Percentiles rank a stretch among this genome's conserved stretches.
Evolutionary conservation across 2,888 invertebrate species (phyloP).

Genomic region (Leptothorax acervorum): DNA sequence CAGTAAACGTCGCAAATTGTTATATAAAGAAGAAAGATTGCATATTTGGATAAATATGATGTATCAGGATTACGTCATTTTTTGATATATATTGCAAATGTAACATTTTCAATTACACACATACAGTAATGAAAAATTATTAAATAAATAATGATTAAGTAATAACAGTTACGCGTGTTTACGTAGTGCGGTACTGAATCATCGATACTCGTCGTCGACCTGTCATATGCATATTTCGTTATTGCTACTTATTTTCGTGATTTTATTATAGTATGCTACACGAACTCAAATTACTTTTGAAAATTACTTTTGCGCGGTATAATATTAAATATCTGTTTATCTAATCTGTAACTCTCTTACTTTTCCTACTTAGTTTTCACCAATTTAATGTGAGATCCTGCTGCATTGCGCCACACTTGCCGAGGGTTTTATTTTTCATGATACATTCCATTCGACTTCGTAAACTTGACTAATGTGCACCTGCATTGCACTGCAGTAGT

Average conservation of each 20-base stretch:
- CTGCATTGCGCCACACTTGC: slow-evolving; percentile 38
- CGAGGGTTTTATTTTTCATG: slow-evolving; percentile 54
- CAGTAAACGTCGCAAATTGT: neutral
- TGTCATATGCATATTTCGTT: neutral
- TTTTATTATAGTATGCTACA: neutral
- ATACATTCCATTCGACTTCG: slow-evolving; percentile 52
- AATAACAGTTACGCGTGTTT: neutral
- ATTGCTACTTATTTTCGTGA: neutral
- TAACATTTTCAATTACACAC: neutral
- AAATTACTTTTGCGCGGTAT: neutral
- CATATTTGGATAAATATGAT: neutral
- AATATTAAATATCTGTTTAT: neutral
- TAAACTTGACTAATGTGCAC: slow-evolving; percentile 59
- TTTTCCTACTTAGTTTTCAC: slow-evolving; percentile 11
- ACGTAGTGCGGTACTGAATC: neutral
- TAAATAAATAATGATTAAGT: slow-evolving; percentile 15
- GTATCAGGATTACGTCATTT: neutral
- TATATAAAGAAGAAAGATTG: neutral
- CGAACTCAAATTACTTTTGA: neutral
- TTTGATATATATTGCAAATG: neutral
- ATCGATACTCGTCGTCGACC: neutral
- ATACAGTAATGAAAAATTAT: neutral
- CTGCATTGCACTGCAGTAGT: slow-evolving; percentile 37
- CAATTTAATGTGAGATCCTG: slow-evolving; percentile 6
- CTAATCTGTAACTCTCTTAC: neutral